Base-by-base conservation (phyloP, 2,113 vertebrate genomes). In the Ascaphus truei region DNA sequence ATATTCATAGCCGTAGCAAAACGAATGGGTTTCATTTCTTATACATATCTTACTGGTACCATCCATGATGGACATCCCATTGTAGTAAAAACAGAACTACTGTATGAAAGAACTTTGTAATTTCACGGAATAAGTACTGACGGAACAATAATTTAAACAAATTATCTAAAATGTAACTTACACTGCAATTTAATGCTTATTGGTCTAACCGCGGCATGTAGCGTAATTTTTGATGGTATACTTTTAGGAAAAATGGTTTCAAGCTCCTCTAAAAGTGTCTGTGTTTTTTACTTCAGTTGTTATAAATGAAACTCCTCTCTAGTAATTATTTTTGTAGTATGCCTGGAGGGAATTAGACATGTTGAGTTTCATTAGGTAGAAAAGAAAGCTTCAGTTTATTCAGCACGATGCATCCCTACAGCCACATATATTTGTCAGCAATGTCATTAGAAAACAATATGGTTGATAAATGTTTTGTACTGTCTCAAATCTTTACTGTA, bases 381-480 rank as follows among this genome's bases (percentile, higher is more conserved):
- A 53, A 53, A 53, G 51, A 53, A 53, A 30, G 51, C 27, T 30
- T 53, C 27, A 30, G n/a, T 34, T 57, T 57, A 57, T 57, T 36
- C 29, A 34, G 29, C n/a, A 31, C 10, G n/a, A 57, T 57, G 11
- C 20, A 31, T 34, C 53, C 53, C 31, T 36, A 9, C 22, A 31
- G 53, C 31, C 30, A 57, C 22, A 57, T 55, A 16, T 34, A 57
- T 57, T 57, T 57, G 30, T 57, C 53, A 57, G 30, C 4, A 13
- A 16, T 36, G 31, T 22, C 30, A 34, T 34, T 22, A 57, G 9
- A 8, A 57, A 57, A 57, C n/a, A 57, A 55, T n/a, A 56, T 33
- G 34, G 7, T 20, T 56, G 30, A 34, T 56, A 56, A 56, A 56
- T 56, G 53, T 20, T 56, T 34, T 33, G 29, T 56, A 16, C 30